A percentile compares a stretch with the other conserved stretches of the same genome.
phyloP scores from a whole-genome alignment of 2,888 invertebrate genomes.

The Oxycera nigricornis region DNA sequence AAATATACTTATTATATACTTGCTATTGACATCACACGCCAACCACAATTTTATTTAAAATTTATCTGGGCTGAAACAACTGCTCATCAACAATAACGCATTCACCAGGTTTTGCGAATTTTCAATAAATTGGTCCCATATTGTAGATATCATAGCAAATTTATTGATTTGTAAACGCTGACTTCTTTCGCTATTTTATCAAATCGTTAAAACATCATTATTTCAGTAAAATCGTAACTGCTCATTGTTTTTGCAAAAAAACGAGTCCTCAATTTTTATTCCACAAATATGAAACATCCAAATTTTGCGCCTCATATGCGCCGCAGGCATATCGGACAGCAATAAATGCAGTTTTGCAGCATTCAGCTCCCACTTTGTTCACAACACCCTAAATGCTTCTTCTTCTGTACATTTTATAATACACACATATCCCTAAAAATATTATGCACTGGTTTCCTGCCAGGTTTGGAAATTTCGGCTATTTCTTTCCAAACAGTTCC shows the following conservation, averaged over 20 bases:
- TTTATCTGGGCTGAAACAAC: not conserved
- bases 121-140: not conserved
- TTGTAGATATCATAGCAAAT: not conserved
- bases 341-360: no score
- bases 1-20: not conserved
- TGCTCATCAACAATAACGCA: not conserved
- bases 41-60: not conserved
- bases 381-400: no score
- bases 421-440: no score
- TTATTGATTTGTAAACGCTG: not conserved
- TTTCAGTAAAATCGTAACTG: not conserved
- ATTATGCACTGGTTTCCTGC: no score
- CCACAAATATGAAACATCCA: no score
- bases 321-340: no score
- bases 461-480: no score
- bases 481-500: no score
- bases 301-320: no score
- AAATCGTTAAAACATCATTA: not conserved
- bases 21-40: not conserved
- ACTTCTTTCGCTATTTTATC: not conserved
- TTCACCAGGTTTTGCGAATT: not conserved
- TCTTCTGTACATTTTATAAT: no score
- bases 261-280: no score
- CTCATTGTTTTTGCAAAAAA: not conserved
- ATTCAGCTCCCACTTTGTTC: no score